phyloP scores from a whole-genome alignment of 2,888 invertebrate genomes.

The Liodrosophila aerea region DNA sequence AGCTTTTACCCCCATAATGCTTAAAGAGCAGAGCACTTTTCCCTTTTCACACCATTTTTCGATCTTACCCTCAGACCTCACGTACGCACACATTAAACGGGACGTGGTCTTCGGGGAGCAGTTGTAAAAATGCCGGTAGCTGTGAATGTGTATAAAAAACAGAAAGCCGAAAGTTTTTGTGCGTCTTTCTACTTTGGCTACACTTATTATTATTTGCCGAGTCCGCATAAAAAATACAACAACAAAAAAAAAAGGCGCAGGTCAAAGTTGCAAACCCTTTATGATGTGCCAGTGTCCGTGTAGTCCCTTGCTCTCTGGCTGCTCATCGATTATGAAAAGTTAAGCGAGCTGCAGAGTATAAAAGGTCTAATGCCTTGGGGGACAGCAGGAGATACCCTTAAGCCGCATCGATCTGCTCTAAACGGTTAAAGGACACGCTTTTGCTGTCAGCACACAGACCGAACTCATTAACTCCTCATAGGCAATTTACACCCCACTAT shows the following conservation, averaged over 20 bases:
- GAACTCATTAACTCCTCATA: neutral
- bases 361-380: conserved; percentile 57
- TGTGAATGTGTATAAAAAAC: conserved; percentile 26
- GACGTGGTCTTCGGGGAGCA: conserved; percentile 32
- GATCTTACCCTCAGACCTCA: neutral
- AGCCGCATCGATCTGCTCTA: conserved; percentile 13
- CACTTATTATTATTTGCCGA: conserved; percentile 64
- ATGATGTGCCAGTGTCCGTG: conserved; percentile 52
- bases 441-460: conserved; percentile 2
- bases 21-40: conserved; percentile 37
- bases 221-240: conserved; percentile 41
- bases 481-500: neutral
- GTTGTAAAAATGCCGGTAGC: conserved; percentile 44
- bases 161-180: conserved; percentile 37
- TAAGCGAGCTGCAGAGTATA: conserved; percentile 38
- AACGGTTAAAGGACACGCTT: conserved; percentile 3
- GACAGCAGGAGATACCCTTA: neutral
- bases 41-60: conserved; percentile 27
- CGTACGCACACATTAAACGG: conserved; percentile 5
- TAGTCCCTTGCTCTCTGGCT: conserved; percentile 28
- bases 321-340: conserved; percentile 75
- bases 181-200: conserved; percentile 42
- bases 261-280: conserved; percentile 68
- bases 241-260: conserved; percentile 59
- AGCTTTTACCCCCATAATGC: conserved; percentile 21